Evolutionary conservation across 2,888 invertebrate species (phyloP), one percentile per base, ranked within the genome.

Genomic region (Panzeria rudis): DNA sequence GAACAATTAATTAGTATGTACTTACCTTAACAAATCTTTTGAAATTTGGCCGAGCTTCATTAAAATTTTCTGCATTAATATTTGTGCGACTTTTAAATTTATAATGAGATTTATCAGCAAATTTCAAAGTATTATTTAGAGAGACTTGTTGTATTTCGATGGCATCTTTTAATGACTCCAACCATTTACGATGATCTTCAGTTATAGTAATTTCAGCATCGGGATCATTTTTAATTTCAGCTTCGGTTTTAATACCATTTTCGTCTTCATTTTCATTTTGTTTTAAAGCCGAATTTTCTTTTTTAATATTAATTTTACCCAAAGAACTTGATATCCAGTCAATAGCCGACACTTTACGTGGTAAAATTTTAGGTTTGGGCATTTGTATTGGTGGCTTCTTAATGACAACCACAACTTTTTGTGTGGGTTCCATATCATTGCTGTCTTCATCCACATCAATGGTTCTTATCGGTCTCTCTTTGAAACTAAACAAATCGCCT

Each of bases 1-100:
- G 2, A 38, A 3, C 13, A n/a, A n/a, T 15, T 1, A 9, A 2
- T 38, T 4, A 35, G 0, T 47, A 11, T 0, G 32, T 47, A 64
- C 73, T 81, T 88, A 92, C 92, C 91, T 92, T 92, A 4, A 89
- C 88, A 84, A 92, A 92, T 29, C 88, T 89, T 66, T 92, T 92
- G 47, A 91, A 92, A 82, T 92, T 92, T 76, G 17, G 68, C 59
- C n/a, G 8, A 44, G 62, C 64, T 8, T 38, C 84, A 54, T 72
- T 87, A 87, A n/a, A 29, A 89, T 86, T 73, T n/a, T 59, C 80
- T 5, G 47, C 23, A 15, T 44, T 15, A n/a, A 73, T 61, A 44
- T 50, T 62, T 29, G 35, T 29, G 13, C 3, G 35, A 25, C 61
- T 69, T 72, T 76, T 86, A 25, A 71, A 68, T 66, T 47, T 80